Conservation (phyloP, 53 echinoderm and acorn worm species). For the Holothuria scabra region DNA sequence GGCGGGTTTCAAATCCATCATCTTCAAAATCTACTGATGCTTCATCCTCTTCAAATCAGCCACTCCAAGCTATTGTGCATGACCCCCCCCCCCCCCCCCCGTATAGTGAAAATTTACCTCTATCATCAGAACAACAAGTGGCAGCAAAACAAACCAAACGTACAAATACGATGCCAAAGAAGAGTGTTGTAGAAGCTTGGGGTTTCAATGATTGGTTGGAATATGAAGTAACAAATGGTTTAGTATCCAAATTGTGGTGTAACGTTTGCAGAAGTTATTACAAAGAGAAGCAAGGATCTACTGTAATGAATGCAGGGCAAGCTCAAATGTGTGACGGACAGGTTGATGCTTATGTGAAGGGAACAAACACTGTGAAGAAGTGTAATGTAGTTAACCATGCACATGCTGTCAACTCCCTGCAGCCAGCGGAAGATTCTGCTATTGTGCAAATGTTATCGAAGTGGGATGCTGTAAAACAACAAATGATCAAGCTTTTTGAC, state of each 20-base stretch:
- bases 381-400: slow-evolving; percentile 43
- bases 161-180: slow-evolving; percentile 5
- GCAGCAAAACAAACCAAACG: neutral
- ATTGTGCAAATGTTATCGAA: neutral
- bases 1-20: slow-evolving; percentile 15
- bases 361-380: slow-evolving; percentile 51
- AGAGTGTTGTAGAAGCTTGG: slow-evolving; percentile 16
- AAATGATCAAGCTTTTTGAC: slow-evolving; percentile 22
- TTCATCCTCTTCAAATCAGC: neutral
- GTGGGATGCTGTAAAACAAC: neutral
- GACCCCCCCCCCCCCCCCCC: too few species aligned
- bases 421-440: neutral
- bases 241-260: slow-evolving; percentile 49
- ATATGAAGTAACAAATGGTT: slow-evolving; percentile 40
- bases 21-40: neutral
- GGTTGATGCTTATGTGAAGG: slow-evolving; percentile 43
- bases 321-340: slow-evolving; percentile 47
- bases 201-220: slow-evolving; percentile 44
- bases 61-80: neutral
- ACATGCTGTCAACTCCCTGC: neutral
- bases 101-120: too few species aligned
- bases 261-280: slow-evolving; percentile 24
- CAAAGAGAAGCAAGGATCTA: neutral
- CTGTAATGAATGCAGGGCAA: slow-evolving; percentile 40
- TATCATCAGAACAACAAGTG: neutral